A percentile compares a stretch with the other conserved stretches of the same genome.
phyloP scores from a whole-genome alignment of 2,888 invertebrate genomes.

The Anodontia alba region DNA sequence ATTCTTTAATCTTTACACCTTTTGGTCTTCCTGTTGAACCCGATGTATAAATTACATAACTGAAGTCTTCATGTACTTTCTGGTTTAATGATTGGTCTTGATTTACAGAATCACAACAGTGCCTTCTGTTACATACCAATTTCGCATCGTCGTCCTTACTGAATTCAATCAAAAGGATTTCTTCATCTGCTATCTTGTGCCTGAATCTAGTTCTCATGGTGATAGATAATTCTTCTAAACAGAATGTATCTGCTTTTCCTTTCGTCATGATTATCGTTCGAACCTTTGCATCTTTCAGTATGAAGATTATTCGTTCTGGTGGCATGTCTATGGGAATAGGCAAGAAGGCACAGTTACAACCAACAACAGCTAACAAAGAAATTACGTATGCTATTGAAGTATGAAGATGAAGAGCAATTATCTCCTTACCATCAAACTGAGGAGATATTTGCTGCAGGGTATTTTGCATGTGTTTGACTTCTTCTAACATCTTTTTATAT shows the following conservation, averaged over 20 bases:
- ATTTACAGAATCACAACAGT: background rate
- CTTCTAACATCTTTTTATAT: constrained; percentile 51
- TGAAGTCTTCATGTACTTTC: constrained; percentile 47
- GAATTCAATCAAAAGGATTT: constrained; percentile 52
- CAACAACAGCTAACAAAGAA: constrained; percentile 85
- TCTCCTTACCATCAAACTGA: constrained; percentile 23
- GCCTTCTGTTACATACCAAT: background rate
- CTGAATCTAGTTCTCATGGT: constrained; percentile 31
- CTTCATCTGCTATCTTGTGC: constrained; percentile 35
- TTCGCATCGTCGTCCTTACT: background rate
- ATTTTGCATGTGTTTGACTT: constrained; percentile 37
- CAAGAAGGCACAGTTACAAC: constrained; percentile 67
- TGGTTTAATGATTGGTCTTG: background rate
- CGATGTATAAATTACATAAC: constrained; percentile 91
- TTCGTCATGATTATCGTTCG: constrained; percentile 55
- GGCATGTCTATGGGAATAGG: constrained; percentile 75
- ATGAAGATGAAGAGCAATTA: constrained; percentile 65
- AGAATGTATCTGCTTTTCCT: constrained; percentile 24
- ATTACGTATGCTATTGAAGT: constrained; percentile 68
- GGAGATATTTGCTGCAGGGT: constrained; percentile 21
- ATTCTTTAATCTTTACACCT: constrained; percentile 93
- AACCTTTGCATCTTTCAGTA: constrained; percentile 68
- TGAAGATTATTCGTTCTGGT: constrained; percentile 68
- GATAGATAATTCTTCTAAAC: constrained; percentile 41
- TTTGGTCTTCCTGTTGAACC: constrained; percentile 95